These are phyloP conservation scores for Mythimna lalbum DNA, from an alignment of 2,888 invertebrate species.

Conservation along the genomic window DNA sequence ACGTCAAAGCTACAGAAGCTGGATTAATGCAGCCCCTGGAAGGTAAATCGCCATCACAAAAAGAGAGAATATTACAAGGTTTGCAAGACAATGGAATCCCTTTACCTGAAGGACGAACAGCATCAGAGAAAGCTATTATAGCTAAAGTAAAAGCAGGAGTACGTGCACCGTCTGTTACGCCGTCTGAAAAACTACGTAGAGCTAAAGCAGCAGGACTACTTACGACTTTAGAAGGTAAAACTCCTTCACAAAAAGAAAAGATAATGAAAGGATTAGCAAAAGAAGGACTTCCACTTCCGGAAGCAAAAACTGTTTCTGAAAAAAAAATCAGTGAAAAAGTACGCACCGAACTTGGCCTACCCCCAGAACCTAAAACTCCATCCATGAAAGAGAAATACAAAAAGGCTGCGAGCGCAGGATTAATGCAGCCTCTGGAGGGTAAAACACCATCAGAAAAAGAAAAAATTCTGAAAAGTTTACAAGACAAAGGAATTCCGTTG, in stretches of 20 bases:
- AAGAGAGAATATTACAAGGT: constrained; percentile 5
- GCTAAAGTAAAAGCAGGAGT: constrained; percentile 1
- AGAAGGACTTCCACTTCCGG: not conserved
- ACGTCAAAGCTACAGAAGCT: not conserved
- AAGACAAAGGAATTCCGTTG: constrained; percentile 58
- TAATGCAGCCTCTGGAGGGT: constrained; percentile 61
- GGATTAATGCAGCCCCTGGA: not conserved
- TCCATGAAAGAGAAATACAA: constrained; percentile 12
- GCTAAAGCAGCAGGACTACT: not conserved
- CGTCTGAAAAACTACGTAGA: not conserved
- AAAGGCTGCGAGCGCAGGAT: constrained; percentile 63
- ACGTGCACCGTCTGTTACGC: not conserved
- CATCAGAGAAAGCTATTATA: constrained; percentile 1
- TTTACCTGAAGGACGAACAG: not conserved
- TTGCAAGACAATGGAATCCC: not conserved
- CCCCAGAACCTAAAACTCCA: constrained; percentile 8
- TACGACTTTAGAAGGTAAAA: not conserved
- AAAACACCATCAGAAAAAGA: constrained; percentile 60
- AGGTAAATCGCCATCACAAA: not conserved
- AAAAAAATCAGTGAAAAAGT: not conserved
- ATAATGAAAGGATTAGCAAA: not conserved
- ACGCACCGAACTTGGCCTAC: not conserved
- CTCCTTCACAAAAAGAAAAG: constrained; percentile 3
- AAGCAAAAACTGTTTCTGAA: not conserved
- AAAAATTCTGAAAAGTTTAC: constrained; percentile 54